Conservation (phyloP, 2,888 invertebrate species). For the Acanthopleura granulata region DNA sequence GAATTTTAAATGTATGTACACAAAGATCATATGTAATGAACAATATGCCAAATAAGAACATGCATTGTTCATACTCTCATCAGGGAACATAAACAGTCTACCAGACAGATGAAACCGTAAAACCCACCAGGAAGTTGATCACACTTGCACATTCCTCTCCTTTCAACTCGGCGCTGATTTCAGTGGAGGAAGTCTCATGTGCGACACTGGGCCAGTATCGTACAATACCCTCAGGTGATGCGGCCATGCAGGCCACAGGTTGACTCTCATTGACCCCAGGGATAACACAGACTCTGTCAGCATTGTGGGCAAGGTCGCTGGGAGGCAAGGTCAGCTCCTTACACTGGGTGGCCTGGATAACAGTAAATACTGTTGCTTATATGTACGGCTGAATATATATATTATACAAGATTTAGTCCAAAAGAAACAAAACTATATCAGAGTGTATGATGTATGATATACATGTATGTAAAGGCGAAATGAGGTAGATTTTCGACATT, state of each 20-base stretch:
- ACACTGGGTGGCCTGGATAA: conserved; percentile 75
- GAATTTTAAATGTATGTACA: no score
- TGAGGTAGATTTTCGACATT: no score
- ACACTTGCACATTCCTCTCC: conserved; percentile 70
- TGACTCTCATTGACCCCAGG: conserved; percentile 75
- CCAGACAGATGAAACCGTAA: no score
- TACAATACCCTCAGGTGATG: conserved; percentile 92
- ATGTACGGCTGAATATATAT: not conserved
- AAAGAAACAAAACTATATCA: no score
- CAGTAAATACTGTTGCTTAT: conserved; percentile 18
- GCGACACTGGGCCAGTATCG: conserved; percentile 94
- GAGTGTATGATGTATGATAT: no score
- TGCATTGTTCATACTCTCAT: no score
- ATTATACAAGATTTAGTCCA: no score
- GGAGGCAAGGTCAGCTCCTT: conserved; percentile 90
- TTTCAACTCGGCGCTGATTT: conserved; percentile 87
- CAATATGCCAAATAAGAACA: no score
- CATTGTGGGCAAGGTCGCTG: conserved; percentile 87
- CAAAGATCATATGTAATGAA: no score
- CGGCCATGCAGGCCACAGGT: conserved; percentile 76
- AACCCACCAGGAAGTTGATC: conserved; percentile 57
- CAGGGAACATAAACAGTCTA: no score
- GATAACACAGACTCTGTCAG: conserved; percentile 78
- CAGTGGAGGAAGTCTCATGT: conserved; percentile 87
- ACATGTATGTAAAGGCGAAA: no score